phyloP scores from a whole-genome alignment of 2,797 vertebrate genomes.

The Chelonia mydas region DNA sequence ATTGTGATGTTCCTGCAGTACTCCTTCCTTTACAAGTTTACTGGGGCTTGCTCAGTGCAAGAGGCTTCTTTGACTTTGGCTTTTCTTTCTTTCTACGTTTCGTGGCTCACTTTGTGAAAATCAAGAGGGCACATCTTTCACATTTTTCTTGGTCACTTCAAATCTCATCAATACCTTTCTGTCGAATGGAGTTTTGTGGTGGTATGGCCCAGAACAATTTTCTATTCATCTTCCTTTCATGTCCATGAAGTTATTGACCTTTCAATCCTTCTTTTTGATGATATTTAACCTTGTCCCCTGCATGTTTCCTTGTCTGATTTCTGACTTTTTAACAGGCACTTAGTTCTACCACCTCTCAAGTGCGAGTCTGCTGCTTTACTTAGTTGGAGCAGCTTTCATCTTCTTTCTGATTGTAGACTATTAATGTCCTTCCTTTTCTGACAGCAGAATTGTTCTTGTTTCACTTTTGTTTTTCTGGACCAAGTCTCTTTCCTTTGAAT shows the following conservation, averaged over 20 bases:
- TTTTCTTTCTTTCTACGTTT: conserved; percentile 17
- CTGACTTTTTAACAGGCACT: conserved; percentile 80
- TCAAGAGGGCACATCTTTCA: conserved; percentile 64
- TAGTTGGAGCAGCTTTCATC: conserved; percentile 63
- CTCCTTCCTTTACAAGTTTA: background rate
- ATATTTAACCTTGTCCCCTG: conserved; percentile 81
- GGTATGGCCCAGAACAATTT: conserved; percentile 65
- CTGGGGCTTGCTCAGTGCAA: background rate
- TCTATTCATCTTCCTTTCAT: conserved; percentile 79
- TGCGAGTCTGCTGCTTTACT: conserved; percentile 59
- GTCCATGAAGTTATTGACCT: conserved; percentile 82
- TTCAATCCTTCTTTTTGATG: conserved; percentile 80
- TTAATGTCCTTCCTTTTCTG: conserved; percentile 49
- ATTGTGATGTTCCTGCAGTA: accelerated
- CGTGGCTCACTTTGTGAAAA: conserved; percentile 34
- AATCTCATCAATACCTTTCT: conserved; percentile 77
- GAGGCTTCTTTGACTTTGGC: conserved; percentile 37
- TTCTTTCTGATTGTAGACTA: conserved; percentile 55
- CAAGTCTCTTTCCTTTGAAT: background rate
- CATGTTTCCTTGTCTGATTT: conserved; percentile 78
- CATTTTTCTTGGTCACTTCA: conserved; percentile 78
- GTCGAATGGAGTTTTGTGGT: conserved; percentile 56
- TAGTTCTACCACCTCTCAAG: conserved; percentile 64
- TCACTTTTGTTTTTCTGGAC: conserved; percentile 17
- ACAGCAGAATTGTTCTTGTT: conserved; percentile 44